Conservation (phyloP, 1,140 invertebrate species). For the Ips typographus region DNA sequence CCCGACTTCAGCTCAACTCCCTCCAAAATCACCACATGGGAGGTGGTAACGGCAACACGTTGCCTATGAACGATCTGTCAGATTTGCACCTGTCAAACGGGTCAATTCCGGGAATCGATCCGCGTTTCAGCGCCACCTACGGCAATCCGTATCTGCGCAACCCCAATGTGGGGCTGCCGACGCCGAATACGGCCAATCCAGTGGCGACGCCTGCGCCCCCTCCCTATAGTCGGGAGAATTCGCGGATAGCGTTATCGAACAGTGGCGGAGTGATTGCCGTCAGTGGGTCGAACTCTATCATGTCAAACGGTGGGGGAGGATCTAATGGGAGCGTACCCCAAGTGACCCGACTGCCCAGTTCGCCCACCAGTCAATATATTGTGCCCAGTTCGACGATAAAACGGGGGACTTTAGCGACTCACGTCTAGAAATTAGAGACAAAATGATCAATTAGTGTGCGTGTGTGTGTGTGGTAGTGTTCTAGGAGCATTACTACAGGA, state of each 20-base stretch:
- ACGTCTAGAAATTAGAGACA: slow-evolving; percentile 55
- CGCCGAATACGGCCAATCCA: slow-evolving; percentile 69
- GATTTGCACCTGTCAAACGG: slow-evolving; percentile 51
- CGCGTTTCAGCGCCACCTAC: slow-evolving; percentile 83
- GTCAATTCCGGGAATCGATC: slow-evolving; percentile 70
- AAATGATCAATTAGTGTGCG: too few species aligned
- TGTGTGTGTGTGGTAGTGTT: too few species aligned
- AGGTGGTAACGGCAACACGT: slow-evolving; percentile 37
- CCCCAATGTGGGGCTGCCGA: slow-evolving; percentile 53
- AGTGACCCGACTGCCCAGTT: slow-evolving; percentile 53
- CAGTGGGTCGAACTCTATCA: slow-evolving; percentile 48
- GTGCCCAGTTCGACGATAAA: slow-evolving; percentile 56
- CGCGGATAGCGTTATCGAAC: slow-evolving; percentile 43
- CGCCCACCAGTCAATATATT: slow-evolving; percentile 57
- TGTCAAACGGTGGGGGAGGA: slow-evolving; percentile 43
- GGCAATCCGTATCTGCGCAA: slow-evolving; percentile 80
- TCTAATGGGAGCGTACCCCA: slow-evolving; percentile 56
- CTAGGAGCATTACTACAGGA: too few species aligned
- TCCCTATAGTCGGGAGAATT: slow-evolving; percentile 58
- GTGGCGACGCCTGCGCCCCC: slow-evolving; percentile 77
- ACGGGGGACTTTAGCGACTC: slow-evolving; percentile 62
- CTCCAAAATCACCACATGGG: slow-evolving; percentile 50
- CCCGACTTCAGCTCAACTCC: slow-evolving; percentile 50
- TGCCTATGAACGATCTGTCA: slow-evolving; percentile 48
- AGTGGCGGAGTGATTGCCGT: slow-evolving; percentile 47